Conservation (phyloP, 2,113 vertebrate species). For the Cyanistes caeruleus region DNA sequence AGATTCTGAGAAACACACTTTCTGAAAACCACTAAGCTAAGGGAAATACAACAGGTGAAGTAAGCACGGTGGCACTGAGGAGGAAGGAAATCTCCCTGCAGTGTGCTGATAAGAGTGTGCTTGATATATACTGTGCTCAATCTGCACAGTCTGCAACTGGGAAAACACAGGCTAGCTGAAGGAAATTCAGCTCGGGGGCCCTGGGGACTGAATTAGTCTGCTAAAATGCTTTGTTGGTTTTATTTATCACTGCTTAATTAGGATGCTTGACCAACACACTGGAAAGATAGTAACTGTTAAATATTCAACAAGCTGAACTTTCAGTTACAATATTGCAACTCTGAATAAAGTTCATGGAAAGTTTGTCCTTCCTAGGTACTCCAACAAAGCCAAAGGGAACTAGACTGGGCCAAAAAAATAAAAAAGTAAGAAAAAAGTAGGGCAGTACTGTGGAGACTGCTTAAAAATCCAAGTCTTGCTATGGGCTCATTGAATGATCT, state of each 20-base stretch:
- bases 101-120: conserved; percentile 23
- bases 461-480: conserved; percentile 33
- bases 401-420: neutral
- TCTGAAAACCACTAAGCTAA: neutral
- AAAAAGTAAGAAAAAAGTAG: neutral
- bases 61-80: neutral
- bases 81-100: conserved; percentile 62
- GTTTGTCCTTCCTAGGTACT: neutral
- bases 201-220: conserved; percentile 6
- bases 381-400: conserved; percentile 31
- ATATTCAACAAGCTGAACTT: conserved; percentile 36
- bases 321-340: conserved; percentile 24
- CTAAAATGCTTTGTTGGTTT: conserved; percentile 46
- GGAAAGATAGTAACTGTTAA: conserved; percentile 50
- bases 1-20: conserved; percentile 15
- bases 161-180: conserved; percentile 35
- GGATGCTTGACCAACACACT: conserved; percentile 27
- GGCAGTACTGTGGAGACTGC: conserved; percentile 11
- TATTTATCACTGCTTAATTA: conserved; percentile 44
- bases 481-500: neutral
- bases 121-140: neutral
- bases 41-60: conserved; percentile 40
- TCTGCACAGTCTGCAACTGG: neutral
- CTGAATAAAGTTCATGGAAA: conserved; percentile 45
- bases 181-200: neutral